Conservation (phyloP, 2,113 vertebrate genomes). For the Poecile atricapillus region DNA sequence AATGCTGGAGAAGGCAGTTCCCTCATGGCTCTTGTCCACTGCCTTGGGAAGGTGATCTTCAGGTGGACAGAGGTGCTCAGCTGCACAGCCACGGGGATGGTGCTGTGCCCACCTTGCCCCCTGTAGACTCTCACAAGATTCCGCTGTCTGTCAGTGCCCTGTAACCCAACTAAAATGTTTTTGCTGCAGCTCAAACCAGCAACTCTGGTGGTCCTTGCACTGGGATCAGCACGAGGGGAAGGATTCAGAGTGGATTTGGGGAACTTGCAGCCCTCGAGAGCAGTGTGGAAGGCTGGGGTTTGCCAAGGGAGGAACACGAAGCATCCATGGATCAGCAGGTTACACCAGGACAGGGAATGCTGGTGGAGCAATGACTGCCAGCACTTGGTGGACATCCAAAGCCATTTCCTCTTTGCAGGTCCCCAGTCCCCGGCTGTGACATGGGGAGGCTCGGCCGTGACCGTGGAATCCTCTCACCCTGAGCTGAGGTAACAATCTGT, state of each 20-base stretch:
- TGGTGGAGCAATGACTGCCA: background rate
- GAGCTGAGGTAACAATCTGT: slow-evolving; percentile 16
- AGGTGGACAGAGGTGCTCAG: background rate
- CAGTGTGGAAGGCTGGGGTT: background rate
- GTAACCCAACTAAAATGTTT: background rate
- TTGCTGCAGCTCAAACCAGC: background rate
- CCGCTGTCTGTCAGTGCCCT: background rate
- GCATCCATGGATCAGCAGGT: background rate
- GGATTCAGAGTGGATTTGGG: background rate
- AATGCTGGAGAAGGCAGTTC: background rate
- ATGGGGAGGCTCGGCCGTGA: background rate
- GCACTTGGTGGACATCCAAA: background rate
- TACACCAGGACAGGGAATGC: background rate
- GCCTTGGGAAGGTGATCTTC: background rate
- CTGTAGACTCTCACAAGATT: background rate
- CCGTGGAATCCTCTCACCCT: background rate
- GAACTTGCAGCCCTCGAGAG: background rate
- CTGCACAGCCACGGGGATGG: background rate
- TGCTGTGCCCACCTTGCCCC: background rate
- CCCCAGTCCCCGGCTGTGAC: background rate
- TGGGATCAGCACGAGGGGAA: background rate
- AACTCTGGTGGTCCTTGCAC: background rate
- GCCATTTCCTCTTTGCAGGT: background rate
- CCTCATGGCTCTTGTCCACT: fast-evolving
- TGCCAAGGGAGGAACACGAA: background rate